Base-by-base conservation (phyloP, 2,113 vertebrate species). In the Ptyas mucosa region DNA sequence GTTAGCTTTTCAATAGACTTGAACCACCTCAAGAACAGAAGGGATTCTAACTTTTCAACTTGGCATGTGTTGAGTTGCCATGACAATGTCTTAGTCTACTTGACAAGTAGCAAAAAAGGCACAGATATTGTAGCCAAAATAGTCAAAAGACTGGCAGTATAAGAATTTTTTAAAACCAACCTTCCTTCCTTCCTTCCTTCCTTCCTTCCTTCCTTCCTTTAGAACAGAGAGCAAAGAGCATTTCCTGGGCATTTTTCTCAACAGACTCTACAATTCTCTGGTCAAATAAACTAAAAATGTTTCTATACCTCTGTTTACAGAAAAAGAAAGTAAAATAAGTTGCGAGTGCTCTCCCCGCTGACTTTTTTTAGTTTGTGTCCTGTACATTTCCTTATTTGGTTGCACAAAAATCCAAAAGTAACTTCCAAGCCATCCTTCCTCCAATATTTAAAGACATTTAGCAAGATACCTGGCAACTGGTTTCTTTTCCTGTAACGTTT, bases 61-160 rank as follows among this genome's bases (percentile, higher is more conserved):
- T 96, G 93, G 95, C 87, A 64, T 96, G 93, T 95, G 94, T 94
- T 90, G 91, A 90, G 96, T 97, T 97, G 64, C 94, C 91, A 96
- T 97, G 94, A 95, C 91, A 91, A 96, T 95, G 93, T 94, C 54
- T 94, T 96, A 91, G 93, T 90, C 51, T 85, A 23, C 15, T 75
- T 81, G 93, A 95, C 92, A 97, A 95, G 93, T 94, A 95, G 93
- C 93, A 97, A 94, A 93, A 90, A 94, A 94, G 93, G 94, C 94
- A 93, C 95, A 94, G 92, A 95, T 92, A 43, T 8, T 91, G 43
- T 87, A 93, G 93, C 95, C 94, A 95, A 97, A 97, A 93, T 94
- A 96, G 90, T 97, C 91, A 95, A 95, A 43, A 93, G 89, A 94
- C 29, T 95, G 92, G 55, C 96, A 96, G 94, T 89, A 49, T 94